Evolutionary conservation across 2,888 invertebrate species (phyloP), one percentile per base, ranked within the genome.

Genomic region (Bellardia bayeri): DNA sequence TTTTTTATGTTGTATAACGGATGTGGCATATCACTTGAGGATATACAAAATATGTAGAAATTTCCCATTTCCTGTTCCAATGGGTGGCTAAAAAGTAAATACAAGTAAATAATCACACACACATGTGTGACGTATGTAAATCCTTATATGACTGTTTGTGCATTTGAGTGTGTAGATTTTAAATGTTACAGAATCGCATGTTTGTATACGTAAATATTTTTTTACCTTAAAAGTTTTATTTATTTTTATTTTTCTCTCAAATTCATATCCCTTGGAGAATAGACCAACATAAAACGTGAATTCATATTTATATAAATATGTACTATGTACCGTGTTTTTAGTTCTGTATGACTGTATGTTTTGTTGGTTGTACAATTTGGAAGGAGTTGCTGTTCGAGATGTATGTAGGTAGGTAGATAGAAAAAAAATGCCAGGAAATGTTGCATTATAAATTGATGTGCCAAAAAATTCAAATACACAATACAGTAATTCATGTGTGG

Each of bases 1-100:
- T 23, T 23, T 23, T 23, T 23, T 23, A 23, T 23, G 23, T 23
- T 51, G 23, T 68, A 45, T 30, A 42, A 76, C 75, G 86, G 83
- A 80, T 87, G 66, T 83, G 83, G 80, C 54, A 80, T 66, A 87
- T 87, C 63, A 87, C 80, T 87, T 80, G 80, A 81, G 83, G 83
- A 87, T 83, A 83, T 76, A 58, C 64, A 71, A 79, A 83, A 83
- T 75, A 51, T 75, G 63, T 61, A 79, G 66, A 74, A 83, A 69
- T 79, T 74, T 80, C 49, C 74, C 74, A 80, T 80, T 87, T 83
- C 80, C 76, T 81, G 16, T 83, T 71, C 5, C 72, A 61, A 79
- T 58, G 69, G 37, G 42, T 83, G 42, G 13, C 56, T 75, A 51
- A 66, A 82, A 72, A 54, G 30, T 63, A 72, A 71, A 63, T 51